Evolutionary conservation across 1,140 invertebrate species (phyloP).

Genomic region (Drosophila subobscura): DNA sequence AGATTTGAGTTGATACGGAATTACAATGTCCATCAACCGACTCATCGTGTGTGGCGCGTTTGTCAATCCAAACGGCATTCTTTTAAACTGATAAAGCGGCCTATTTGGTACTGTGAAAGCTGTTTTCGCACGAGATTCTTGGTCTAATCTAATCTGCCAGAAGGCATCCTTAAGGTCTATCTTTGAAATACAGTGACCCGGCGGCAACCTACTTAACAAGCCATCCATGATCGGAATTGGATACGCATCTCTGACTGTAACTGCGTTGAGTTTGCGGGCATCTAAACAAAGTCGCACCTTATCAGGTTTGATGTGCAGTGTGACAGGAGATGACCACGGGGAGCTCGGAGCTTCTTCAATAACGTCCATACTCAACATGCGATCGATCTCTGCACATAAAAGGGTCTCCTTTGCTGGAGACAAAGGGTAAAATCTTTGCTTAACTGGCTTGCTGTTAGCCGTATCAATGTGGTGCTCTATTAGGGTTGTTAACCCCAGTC

Average conservation of each 20-base stretch:
- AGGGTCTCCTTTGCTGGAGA: slow-evolving; percentile 38
- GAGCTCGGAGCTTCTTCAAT: too few relatives aligned
- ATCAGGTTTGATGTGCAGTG: too few relatives aligned
- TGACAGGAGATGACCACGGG: too few relatives aligned
- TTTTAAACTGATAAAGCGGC: neutral
- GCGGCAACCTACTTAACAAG: neutral
- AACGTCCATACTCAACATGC: too few relatives aligned
- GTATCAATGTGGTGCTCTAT: slow-evolving; percentile 17
- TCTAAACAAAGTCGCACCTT: slow-evolving; percentile 10
- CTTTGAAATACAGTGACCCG: neutral
- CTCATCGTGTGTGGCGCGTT: slow-evolving; percentile 30
- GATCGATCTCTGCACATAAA: slow-evolving; percentile 3
- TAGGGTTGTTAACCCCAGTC: neutral
- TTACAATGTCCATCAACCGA: slow-evolving; percentile 49
- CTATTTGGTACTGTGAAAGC: slow-evolving; percentile 10
- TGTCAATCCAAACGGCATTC: slow-evolving; percentile 8
- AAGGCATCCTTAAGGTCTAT: slow-evolving; percentile 9
- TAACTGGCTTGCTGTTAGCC: neutral
- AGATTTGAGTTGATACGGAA: slow-evolving; percentile 76
- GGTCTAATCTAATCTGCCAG: slow-evolving; percentile 1
- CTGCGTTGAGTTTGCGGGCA: too few relatives aligned
- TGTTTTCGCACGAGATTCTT: slow-evolving; percentile 4
- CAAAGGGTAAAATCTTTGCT: slow-evolving; percentile 31
- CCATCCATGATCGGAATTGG: slow-evolving; percentile 7
- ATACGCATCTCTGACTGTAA: slow-evolving; percentile 2